Evolutionary conservation across 2,113 vertebrate genomes (phyloP).

Genomic region (Dasyprocta punctata): DNA sequence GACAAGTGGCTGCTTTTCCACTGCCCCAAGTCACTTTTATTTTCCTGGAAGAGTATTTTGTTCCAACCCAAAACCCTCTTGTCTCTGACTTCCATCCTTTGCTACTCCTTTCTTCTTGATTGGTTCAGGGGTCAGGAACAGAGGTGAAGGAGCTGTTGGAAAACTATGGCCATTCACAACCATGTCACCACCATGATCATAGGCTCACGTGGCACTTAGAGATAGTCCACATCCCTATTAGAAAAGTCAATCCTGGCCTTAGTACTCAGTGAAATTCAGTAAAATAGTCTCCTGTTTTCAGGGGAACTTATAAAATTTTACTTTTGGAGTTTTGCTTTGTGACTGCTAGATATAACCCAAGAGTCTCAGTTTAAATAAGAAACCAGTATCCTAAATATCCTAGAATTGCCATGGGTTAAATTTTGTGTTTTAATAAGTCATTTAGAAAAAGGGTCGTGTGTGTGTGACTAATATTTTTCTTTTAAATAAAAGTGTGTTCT

Average conservation of each 20-base stretch:
- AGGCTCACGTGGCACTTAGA: fast-evolving
- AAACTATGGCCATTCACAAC: neutral
- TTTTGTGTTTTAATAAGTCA: neutral
- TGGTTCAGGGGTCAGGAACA: neutral
- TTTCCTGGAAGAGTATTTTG: neutral
- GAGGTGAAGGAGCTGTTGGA: neutral
- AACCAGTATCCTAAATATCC: neutral
- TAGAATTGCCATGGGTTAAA: neutral
- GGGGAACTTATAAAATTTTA: neutral
- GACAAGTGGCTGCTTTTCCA: neutral
- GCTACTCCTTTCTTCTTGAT: neutral
- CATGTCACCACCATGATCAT: fast-evolving
- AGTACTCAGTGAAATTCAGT: neutral
- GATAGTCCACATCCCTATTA: fast-evolving
- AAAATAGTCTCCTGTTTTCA: neutral
- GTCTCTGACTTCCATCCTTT: neutral
- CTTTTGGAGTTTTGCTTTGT: constrained; percentile 36
- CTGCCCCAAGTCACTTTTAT: neutral
- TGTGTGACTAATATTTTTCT: constrained; percentile 10
- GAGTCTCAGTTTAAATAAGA: constrained; percentile 33
- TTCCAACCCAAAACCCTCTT: neutral
- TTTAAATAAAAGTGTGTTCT: neutral
- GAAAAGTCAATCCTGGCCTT: neutral
- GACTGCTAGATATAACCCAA: neutral
- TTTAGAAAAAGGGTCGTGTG: neutral